phyloP scores from a whole-genome alignment of 2,113 vertebrate species.

The Typhlomys cinereus region DNA sequence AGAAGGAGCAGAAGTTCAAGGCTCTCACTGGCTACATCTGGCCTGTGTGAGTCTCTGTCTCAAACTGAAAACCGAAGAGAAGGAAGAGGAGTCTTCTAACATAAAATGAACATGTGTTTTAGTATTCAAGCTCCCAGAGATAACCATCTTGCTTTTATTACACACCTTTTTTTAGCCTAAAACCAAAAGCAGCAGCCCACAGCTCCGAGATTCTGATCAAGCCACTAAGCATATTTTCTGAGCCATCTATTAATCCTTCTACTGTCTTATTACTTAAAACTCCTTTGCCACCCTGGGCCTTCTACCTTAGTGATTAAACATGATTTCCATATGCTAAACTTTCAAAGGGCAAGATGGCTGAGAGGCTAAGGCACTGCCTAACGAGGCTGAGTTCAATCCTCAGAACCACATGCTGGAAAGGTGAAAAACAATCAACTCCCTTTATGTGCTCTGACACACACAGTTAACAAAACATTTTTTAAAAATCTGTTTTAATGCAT shows the following conservation, averaged over 20 bases:
- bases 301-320: neutral
- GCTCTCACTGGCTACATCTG: neutral
- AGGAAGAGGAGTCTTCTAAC: neutral
- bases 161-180: neutral
- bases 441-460: too few species aligned
- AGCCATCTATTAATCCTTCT: neutral
- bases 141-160: neutral
- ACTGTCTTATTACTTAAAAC: neutral
- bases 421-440: too few species aligned
- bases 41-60: neutral
- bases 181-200: neutral
- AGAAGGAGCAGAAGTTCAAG: neutral
- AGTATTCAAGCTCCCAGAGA: neutral
- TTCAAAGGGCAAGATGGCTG: too few species aligned
- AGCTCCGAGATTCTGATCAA: slow-evolving; percentile 17
- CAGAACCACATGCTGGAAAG: too few species aligned
- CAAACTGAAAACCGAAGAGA: too few species aligned
- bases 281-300: neutral
- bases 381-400: too few species aligned
- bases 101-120: slow-evolving; percentile 7
- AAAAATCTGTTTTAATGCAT: slow-evolving; percentile 31
- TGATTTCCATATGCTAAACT: neutral
- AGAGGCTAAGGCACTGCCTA: too few species aligned
- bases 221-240: neutral
- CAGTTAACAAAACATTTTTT: too few species aligned